phyloP scores from a whole-genome alignment of 2,888 invertebrate genomes.

The Erynnis tages region DNA sequence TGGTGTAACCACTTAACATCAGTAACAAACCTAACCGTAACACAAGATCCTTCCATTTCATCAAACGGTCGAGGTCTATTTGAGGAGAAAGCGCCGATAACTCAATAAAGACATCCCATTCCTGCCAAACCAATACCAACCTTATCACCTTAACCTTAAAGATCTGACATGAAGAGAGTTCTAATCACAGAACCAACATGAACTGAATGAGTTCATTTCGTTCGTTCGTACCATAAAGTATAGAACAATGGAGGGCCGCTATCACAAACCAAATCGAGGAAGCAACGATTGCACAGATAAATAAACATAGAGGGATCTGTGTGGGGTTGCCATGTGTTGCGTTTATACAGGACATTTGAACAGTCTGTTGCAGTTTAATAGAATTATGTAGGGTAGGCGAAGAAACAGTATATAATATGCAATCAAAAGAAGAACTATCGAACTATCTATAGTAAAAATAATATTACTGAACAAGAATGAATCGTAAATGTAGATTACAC shows the following conservation, averaged over 20 bases:
- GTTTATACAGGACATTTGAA: neutral
- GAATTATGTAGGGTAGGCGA: too few species aligned
- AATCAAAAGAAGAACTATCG: too few species aligned
- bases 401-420: too few species aligned
- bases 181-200: conserved; percentile 26
- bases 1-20: too few species aligned
- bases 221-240: conserved; percentile 30
- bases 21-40: neutral
- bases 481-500: too few species aligned
- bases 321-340: conserved; percentile 16
- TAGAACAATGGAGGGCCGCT: conserved; percentile 33
- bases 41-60: conserved; percentile 5
- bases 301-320: conserved; percentile 26
- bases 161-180: neutral
- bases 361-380: neutral
- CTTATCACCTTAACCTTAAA: neutral
- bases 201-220: conserved; percentile 27
- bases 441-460: too few species aligned
- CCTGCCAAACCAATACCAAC: neutral
- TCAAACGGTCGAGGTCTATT: conserved; percentile 17
- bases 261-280: conserved; percentile 41
- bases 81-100: conserved; percentile 22
- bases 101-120: conserved; percentile 12
- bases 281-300: conserved; percentile 28
- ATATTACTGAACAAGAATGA: too few species aligned